Conservation (phyloP, 1,140 invertebrate species). For the Vanessa atalanta region DNA sequence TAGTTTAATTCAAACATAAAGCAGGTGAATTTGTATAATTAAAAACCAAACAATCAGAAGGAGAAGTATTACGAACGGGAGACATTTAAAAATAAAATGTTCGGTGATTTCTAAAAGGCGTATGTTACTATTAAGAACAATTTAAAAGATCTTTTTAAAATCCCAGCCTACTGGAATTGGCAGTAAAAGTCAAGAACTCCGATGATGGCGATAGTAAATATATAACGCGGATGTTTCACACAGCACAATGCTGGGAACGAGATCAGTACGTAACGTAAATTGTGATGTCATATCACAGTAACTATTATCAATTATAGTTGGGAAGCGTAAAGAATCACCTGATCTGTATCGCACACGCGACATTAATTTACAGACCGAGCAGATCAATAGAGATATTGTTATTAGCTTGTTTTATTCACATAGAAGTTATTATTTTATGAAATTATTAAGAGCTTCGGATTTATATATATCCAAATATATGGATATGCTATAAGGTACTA, state of each 20-base stretch:
- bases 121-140: background rate
- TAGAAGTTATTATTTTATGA: background rate
- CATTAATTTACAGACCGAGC: conserved; percentile 4
- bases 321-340: conserved; percentile 22
- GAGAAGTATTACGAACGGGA: no score
- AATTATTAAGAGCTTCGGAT: no score
- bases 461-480: no score
- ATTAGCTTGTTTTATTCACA: background rate
- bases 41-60: no score
- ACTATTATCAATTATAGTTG: conserved; percentile 31
- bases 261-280: conserved; percentile 35
- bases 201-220: conserved; percentile 15
- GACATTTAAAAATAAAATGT: no score
- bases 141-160: background rate
- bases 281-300: conserved; percentile 40
- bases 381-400: conserved; percentile 12
- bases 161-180: background rate
- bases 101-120: no score
- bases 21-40: no score
- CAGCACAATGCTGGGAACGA: conserved; percentile 40
- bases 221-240: conserved; percentile 21
- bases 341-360: conserved; percentile 28
- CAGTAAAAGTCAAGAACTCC: conserved; percentile 3
- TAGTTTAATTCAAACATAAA: no score
- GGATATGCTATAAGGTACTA: no score